A percentile compares a stretch with the other conserved stretches of the same genome.
Conservation (phyloP, 1,140 invertebrate genomes). For the Drosophila parabipectinata region DNA sequence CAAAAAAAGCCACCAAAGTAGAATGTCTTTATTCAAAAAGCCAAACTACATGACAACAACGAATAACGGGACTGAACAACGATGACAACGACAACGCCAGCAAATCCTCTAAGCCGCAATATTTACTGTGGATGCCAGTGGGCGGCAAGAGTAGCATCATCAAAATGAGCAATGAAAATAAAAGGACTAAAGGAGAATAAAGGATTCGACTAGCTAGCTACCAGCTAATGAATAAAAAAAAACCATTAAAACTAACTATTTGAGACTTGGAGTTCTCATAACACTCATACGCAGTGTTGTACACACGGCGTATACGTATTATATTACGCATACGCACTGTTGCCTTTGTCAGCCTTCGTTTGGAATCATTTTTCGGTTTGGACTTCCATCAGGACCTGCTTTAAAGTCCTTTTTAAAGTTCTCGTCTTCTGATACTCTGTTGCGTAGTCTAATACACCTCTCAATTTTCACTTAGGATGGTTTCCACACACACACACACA, state of each 20-base stretch:
- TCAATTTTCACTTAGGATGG: slow-evolving; percentile 5
- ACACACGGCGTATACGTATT: not conserved
- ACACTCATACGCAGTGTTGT: too few species aligned
- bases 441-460: slow-evolving; percentile 15
- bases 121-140: slow-evolving; percentile 58
- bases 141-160: slow-evolving; percentile 4
- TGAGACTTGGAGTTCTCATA: too few species aligned
- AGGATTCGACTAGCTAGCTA: slow-evolving; percentile 7
- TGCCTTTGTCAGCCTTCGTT: not conserved
- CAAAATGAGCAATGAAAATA: not conserved
- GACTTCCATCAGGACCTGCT: too few species aligned
- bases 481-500: not conserved
- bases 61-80: slow-evolving; percentile 15
- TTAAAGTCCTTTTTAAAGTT: not conserved
- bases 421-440: not conserved
- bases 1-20: slow-evolving; percentile 35
- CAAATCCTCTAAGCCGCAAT: slow-evolving; percentile 65
- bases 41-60: slow-evolving; percentile 41
- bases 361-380: too few species aligned
- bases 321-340: slow-evolving; percentile 5
- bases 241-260: too few species aligned
- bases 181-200: not conserved
- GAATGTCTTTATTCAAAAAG: slow-evolving; percentile 42
- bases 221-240: too few species aligned
- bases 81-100: slow-evolving; percentile 30